Conservation (phyloP, 2,113 vertebrate genomes). For the Brachyhypopomus occidentalis region DNA sequence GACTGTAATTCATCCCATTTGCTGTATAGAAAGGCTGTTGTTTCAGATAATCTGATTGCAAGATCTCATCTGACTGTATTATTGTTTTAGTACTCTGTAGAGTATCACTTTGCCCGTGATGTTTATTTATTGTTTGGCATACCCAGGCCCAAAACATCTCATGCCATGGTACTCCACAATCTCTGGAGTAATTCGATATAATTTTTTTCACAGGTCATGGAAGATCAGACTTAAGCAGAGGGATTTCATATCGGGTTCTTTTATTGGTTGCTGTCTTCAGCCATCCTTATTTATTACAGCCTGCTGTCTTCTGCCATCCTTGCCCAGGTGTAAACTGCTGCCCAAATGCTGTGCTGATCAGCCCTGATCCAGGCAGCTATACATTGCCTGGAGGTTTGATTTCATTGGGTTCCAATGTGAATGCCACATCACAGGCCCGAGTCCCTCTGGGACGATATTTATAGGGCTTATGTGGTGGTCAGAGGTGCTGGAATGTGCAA, state of each 20-base stretch:
- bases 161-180: background rate
- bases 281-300: no score
- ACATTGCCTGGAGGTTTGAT: conserved; percentile 44
- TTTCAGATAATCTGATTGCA: conserved; percentile 33
- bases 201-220: conserved; percentile 20
- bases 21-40: background rate
- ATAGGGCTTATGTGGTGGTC: conserved; percentile 53
- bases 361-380: conserved; percentile 30
- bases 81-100: conserved; percentile 42
- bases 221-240: conserved; percentile 14
- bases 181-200: background rate
- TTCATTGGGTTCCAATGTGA: conserved; percentile 50
- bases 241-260: background rate
- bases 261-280: background rate
- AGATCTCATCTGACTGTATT: conserved; percentile 43
- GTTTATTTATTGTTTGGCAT: conserved; percentile 4
- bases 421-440: conserved; percentile 36
- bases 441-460: conserved; percentile 50
- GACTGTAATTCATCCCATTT: conserved; percentile 21
- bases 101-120: conserved; percentile 4
- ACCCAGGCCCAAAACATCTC: background rate
- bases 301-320: background rate
- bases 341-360: conserved; percentile 14
- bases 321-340: conserved; percentile 1
- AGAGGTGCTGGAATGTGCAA: conserved; percentile 49